These are phyloP conservation scores for Sardina pilchardus DNA, from an alignment of 2,113 vertebrate species.

Conservation along the genomic window DNA sequence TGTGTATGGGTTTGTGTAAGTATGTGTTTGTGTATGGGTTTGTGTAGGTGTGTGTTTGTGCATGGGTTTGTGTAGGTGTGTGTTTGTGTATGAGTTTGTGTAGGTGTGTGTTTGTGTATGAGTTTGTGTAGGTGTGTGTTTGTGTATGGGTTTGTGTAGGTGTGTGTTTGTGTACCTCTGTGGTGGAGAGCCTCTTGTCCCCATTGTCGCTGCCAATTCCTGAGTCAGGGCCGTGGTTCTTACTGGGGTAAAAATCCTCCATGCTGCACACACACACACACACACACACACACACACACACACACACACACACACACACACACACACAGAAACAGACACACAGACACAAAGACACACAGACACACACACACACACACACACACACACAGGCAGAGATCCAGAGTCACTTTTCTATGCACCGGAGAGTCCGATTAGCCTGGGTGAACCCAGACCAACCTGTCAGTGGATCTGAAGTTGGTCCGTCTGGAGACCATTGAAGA, in stretches of 20 bases:
- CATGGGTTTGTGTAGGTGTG: conserved; percentile 44
- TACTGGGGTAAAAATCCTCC: conserved; percentile 97
- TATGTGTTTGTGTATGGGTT: conserved; percentile 66
- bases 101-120: not conserved
- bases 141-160: conserved; percentile 45
- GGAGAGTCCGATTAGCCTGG: too few species aligned
- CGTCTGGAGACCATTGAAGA: too few species aligned
- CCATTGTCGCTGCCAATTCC: conserved; percentile 98
- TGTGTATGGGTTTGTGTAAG: conserved; percentile 45
- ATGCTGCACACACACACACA: conserved; percentile 74
- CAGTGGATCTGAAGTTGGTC: too few species aligned
- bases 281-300: too few species aligned
- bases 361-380: too few species aligned
- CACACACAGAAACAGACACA: not conserved
- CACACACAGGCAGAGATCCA: conserved; percentile 1
- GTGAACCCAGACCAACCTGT: too few species aligned
- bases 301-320: too few species aligned
- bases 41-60: not conserved
- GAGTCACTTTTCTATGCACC: too few species aligned
- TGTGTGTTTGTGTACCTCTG: conserved; percentile 79
- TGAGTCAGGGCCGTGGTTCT: conserved; percentile 96
- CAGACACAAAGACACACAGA: too few species aligned
- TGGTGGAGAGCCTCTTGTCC: conserved; percentile 94
- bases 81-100: conserved; percentile 59
- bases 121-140: not conserved